phyloP scores from a whole-genome alignment of 2,113 vertebrate species.

The Aepyceros melampus region DNA sequence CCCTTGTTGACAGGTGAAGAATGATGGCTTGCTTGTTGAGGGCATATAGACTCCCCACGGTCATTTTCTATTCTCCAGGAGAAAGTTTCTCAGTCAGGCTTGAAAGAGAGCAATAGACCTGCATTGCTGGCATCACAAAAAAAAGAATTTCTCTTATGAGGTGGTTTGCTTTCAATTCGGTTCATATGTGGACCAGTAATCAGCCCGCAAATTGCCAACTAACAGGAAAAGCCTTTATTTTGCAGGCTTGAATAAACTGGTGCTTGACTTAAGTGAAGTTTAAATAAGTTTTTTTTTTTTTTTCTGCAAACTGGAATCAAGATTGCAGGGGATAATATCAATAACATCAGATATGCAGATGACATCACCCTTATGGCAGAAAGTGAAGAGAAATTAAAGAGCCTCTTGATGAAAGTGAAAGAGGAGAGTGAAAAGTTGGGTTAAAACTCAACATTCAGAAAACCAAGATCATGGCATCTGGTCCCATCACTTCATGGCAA shows the following conservation, averaged over 20 bases:
- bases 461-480: not conserved
- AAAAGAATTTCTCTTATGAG: not conserved
- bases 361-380: not conserved
- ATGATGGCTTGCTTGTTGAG: not conserved
- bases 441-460: not conserved
- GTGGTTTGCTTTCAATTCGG: not conserved
- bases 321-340: not conserved
- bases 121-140: not conserved
- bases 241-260: not conserved
- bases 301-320: not conserved
- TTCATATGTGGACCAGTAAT: not conserved
- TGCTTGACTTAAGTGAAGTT: constrained; percentile 3
- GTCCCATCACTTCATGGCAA: not conserved
- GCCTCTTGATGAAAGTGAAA: not conserved
- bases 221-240: not conserved
- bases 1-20: not conserved
- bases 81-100: not conserved
- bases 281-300: not conserved
- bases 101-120: not conserved
- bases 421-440: not conserved
- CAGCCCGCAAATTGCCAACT: not conserved
- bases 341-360: not conserved
- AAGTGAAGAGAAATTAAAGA: not conserved
- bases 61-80: not conserved
- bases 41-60: not conserved